Evolutionary conservation across 2,113 vertebrate genomes (phyloP).

Genomic region (Sinocyclocheilus anshuiensis): DNA sequence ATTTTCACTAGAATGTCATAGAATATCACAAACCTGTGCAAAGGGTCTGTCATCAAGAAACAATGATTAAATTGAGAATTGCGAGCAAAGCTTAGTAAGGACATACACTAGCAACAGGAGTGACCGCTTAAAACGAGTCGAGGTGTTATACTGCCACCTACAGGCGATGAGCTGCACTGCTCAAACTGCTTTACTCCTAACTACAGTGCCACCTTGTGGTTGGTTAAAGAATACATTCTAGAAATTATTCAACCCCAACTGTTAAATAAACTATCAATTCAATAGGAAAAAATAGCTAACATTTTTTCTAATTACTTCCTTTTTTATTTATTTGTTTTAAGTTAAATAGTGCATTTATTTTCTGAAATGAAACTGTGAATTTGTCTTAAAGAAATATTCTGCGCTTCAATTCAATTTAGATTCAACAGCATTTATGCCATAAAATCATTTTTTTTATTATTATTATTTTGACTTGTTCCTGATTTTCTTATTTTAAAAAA

Average conservation of each 20-base stretch:
- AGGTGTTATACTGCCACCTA: slow-evolving; percentile 60
- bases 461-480: too few relatives aligned
- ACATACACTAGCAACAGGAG: not conserved
- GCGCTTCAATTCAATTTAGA: not conserved
- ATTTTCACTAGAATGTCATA: not conserved
- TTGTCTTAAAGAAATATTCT: not conserved
- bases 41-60: not conserved
- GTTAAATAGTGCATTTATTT: too few relatives aligned
- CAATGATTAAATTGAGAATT: not conserved
- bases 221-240: too few relatives aligned
- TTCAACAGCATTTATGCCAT: not conserved
- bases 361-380: not conserved
- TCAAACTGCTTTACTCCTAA: not conserved
- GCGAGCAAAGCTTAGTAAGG: not conserved
- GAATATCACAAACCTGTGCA: not conserved
- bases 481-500: too few relatives aligned
- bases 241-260: too few relatives aligned
- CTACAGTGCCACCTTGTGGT: slow-evolving; percentile 59
- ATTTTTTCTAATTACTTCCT: too few relatives aligned
- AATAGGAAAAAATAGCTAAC: too few relatives aligned
- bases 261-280: too few relatives aligned
- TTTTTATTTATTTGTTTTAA: too few relatives aligned
- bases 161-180: slow-evolving; percentile 35
- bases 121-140: not conserved
- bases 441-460: not conserved